phyloP scores from a whole-genome alignment of 2,113 vertebrate species.

The Oenanthe melanoleuca region DNA sequence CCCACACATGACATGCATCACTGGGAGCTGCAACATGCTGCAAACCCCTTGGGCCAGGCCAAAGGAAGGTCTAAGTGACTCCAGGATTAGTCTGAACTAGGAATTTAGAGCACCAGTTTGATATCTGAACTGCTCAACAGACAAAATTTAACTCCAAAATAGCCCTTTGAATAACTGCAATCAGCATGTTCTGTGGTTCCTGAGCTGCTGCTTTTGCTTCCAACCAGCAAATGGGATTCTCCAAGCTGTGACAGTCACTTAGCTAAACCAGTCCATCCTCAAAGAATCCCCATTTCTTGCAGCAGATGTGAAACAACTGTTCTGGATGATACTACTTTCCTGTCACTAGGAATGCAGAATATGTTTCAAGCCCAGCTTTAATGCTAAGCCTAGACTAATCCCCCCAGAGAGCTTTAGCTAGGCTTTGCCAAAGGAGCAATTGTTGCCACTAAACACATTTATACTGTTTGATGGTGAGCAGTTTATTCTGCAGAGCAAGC shows the following conservation, averaged over 20 bases:
- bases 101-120: accelerated
- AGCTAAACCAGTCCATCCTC: not conserved
- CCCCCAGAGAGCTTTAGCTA: not conserved
- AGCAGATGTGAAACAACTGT: not conserved
- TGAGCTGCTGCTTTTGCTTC: not conserved
- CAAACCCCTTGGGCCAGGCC: not conserved
- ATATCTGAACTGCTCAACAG: not conserved
- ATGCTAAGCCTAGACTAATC: constrained; percentile 48
- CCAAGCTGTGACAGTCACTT: not conserved
- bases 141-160: not conserved
- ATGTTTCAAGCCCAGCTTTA: constrained; percentile 25
- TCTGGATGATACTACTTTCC: not conserved
- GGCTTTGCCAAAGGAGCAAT: constrained; percentile 27
- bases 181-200: not conserved
- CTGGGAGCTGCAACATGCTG: not conserved
- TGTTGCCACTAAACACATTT: not conserved
- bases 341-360: constrained; percentile 6
- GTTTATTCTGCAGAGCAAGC: not conserved
- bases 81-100: no score
- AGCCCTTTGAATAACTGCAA: not conserved
- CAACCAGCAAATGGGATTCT: not conserved
- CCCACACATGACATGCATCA: accelerated
- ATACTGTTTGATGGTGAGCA: not conserved
- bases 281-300: not conserved
- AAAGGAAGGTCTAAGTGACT: not conserved